These are phyloP conservation scores for Proteles cristata DNA, from an alignment of 2,113 vertebrate genomes.

Conservation along the genomic window DNA sequence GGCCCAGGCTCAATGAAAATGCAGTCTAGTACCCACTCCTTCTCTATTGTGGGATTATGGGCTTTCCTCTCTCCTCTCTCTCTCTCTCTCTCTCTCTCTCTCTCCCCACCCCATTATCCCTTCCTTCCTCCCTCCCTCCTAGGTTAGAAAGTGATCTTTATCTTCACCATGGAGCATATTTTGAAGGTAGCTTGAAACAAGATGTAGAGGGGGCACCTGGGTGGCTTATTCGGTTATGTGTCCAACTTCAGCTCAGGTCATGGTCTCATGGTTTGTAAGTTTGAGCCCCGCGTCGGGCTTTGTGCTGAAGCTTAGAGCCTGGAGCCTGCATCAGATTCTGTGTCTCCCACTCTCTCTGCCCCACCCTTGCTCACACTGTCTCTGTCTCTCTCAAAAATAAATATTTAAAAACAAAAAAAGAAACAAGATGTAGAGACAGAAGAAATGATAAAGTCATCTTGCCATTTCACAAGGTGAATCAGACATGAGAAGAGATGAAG, in stretches of 20 bases:
- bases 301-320: no score
- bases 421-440: not conserved
- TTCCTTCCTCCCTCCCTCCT: not conserved
- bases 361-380: no score
- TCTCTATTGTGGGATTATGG: not conserved
- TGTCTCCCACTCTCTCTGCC: no score
- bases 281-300: no score
- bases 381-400: no score
- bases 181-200: slow-evolving; percentile 1
- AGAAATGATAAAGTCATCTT: not conserved
- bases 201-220: not conserved
- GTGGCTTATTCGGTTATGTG: no score
- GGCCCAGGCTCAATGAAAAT: not conserved
- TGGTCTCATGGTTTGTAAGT: no score
- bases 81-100: no score
- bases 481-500: not conserved
- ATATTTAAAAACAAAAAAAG: not conserved
- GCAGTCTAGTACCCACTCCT: no score
- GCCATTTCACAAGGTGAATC: not conserved
- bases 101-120: no score
- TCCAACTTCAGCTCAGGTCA: no score
- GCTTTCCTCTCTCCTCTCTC: not conserved
- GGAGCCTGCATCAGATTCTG: no score
- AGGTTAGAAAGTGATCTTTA: not conserved
- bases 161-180: not conserved